These are phyloP conservation scores for Zaprionus tsacasi DNA, from an alignment of 1,140 invertebrate species.

Conservation along the genomic window DNA sequence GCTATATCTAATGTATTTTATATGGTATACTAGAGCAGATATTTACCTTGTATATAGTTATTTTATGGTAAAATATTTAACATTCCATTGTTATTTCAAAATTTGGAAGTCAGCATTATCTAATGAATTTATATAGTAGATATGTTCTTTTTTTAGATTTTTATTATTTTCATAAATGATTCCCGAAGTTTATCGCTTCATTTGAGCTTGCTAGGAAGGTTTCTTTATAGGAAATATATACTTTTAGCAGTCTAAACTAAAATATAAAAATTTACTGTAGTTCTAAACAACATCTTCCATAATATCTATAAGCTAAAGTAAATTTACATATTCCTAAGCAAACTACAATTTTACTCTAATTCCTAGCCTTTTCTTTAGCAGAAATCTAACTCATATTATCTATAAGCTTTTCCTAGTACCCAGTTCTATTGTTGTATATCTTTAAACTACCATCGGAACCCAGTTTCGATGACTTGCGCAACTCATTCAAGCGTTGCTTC, in stretches of 20 bases:
- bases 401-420: not conserved
- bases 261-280: not conserved
- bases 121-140: no score
- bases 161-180: no score
- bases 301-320: not conserved
- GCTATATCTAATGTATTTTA: not conserved
- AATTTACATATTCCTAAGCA: no score
- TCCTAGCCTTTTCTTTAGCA: not conserved
- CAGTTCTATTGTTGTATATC: not conserved
- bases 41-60: not conserved
- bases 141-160: no score
- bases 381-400: not conserved
- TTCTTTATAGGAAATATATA: no score
- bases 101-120: no score
- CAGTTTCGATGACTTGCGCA: not conserved
- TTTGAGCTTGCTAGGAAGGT: no score
- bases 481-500: conserved; percentile 1
- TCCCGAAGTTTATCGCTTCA: no score
- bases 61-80: not conserved
- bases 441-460: not conserved
- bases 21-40: no score
- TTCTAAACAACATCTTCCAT: not conserved
- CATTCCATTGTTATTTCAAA: no score
- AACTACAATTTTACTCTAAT: not conserved
- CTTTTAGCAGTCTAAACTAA: no score